These are phyloP conservation scores for Pantherophis guttatus DNA, from an alignment of 2,113 vertebrate species.

Conservation along the genomic window DNA sequence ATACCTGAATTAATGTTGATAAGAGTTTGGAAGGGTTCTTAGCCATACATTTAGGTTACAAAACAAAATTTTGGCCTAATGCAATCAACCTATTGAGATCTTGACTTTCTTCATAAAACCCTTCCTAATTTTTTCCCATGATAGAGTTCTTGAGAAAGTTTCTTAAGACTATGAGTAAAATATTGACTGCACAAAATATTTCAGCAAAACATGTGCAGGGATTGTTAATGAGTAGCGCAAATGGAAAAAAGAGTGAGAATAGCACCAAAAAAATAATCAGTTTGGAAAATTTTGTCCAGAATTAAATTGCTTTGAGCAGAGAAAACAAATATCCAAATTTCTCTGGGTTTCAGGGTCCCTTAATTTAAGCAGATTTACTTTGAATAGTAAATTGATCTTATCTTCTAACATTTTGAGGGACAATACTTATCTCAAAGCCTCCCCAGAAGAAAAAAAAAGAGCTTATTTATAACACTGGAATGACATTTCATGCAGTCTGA, in stretches of 20 bases:
- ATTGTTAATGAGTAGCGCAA: not conserved
- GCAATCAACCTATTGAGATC: no score
- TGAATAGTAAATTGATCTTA: not conserved
- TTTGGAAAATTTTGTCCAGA: not conserved
- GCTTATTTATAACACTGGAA: not conserved
- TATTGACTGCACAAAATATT: not conserved
- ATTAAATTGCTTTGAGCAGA: not conserved
- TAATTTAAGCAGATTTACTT: not conserved
- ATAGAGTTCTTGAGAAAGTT: not conserved
- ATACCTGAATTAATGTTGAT: not conserved
- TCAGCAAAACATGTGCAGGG: not conserved
- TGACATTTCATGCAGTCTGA: not conserved
- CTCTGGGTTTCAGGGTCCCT: not conserved
- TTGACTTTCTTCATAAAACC: not conserved
- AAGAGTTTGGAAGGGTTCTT: not conserved
- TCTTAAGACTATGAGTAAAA: not conserved
- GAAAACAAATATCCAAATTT: not conserved
- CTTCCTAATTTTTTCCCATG: not conserved
- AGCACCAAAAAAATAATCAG: not conserved
- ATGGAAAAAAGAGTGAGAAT: not conserved
- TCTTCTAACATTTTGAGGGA: not conserved
- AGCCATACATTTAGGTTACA: not conserved
- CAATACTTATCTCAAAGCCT: not conserved
- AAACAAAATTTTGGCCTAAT: not conserved
- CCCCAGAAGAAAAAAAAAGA: not conserved